Conservation (phyloP, 2,797 vertebrate species). For the Apogon talboti region DNA sequence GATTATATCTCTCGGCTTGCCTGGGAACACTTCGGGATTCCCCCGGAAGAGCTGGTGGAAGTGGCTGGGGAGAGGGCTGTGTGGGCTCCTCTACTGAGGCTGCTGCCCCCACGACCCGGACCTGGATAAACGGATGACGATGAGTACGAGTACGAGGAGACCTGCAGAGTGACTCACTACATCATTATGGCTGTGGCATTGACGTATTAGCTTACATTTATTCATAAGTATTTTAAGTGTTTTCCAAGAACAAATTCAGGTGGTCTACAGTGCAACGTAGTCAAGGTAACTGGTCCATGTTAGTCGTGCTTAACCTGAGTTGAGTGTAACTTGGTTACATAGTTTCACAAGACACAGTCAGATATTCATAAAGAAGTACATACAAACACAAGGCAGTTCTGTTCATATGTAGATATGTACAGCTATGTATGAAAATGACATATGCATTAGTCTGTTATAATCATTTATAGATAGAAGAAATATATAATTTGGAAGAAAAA, state of each 20-base stretch:
- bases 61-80: too few species aligned
- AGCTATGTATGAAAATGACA: neutral
- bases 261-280: neutral
- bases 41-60: too few species aligned
- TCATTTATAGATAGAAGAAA: neutral
- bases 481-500: neutral
- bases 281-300: constrained; percentile 6
- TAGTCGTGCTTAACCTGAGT: constrained; percentile 10
- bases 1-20: too few species aligned
- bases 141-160: too few species aligned
- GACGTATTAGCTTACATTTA: neutral
- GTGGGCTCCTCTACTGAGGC: too few species aligned
- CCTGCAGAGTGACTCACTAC: too few species aligned
- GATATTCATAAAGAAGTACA: neutral
- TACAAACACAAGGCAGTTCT: neutral
- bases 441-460: neutral
- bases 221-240: neutral
- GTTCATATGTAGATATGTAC: neutral
- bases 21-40: too few species aligned
- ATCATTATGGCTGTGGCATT: neutral
- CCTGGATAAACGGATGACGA: too few species aligned
- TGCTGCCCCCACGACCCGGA: too few species aligned
- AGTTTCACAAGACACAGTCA: neutral
- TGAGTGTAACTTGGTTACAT: neutral
- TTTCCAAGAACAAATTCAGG: neutral